Base-by-base conservation (phyloP, 2,113 vertebrate genomes). In the Clinocottus analis region DNA sequence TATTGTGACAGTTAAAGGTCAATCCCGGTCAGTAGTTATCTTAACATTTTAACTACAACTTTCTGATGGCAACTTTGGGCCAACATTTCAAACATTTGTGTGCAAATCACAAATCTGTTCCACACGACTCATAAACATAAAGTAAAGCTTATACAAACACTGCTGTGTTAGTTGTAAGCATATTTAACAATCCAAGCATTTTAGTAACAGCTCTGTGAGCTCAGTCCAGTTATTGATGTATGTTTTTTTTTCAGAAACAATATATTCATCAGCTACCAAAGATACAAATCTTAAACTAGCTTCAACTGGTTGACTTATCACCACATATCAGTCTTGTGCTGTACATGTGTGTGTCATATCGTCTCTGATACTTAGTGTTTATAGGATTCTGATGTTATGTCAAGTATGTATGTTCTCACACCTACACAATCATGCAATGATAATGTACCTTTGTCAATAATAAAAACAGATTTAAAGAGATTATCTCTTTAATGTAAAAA, bases 11-110 rank as follows among this genome's bases (percentile, higher is more conserved):
- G 33, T 61, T n/a, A 19, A 59, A 59, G 29, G 29, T 19, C 29
- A 62, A 64, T 27, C 62, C n/a, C 13, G 27, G 7, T 17, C 62
- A 43, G 63, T 10, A 43, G 63, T 10, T 45, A 29, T 49, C 10
- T 31, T 33, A 3, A 33, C 33, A 33, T 33, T 33, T 9, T 37
- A 37, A 14, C 12, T 43, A 45, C 16, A 33, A n/a, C 5, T 8
- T 21, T 53, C 19, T 63, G 11, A 62, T 55, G 23, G 41, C 9
- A 77, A 77, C 55, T 49, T 67, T 61, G 27, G 63, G 59, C 9
- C 64, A 71, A 71, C 7, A 59, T 59, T 76, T 49, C 11, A 25
- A 31, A 31, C 29, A 31, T 31, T 31, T 31, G 29, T 31, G 4
- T 31, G 29, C 29, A 31, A 31, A 31, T 3, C 29, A 31, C 29